These are phyloP conservation scores for Danaus chrysippus DNA, from an alignment of 2,888 invertebrate species.

Conservation along the genomic window DNA sequence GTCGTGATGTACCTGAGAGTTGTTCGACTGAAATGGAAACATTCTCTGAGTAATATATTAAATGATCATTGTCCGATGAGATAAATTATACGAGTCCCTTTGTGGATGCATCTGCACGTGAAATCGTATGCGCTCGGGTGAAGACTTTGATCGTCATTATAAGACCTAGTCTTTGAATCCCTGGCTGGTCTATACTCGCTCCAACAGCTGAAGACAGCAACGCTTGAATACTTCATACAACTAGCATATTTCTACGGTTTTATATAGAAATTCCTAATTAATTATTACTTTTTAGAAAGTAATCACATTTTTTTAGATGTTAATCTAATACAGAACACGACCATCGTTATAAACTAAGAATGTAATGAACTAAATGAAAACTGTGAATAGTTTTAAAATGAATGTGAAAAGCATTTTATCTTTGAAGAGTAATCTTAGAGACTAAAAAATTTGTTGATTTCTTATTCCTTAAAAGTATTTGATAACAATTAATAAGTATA, in stretches of 20 bases:
- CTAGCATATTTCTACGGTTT: background rate
- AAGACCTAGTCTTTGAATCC: constrained; percentile 7
- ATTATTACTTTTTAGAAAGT: no score
- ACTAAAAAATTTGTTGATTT: no score
- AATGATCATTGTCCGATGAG: constrained; percentile 11
- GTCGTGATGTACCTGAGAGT: no score
- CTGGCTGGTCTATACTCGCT: background rate
- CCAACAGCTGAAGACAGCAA: background rate
- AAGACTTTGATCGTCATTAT: constrained; percentile 23
- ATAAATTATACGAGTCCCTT: constrained; percentile 15
- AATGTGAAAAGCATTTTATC: no score
- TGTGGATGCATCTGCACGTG: constrained; percentile 20
- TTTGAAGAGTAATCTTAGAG: no score
- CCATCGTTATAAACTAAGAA: no score
- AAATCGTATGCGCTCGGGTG: constrained; percentile 23
- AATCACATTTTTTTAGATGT: no score
- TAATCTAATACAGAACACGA: no score
- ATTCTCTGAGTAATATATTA: constrained; percentile 11
- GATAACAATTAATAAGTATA: background rate
- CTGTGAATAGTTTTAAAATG: no score
- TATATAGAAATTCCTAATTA: no score
- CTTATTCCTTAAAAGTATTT: no score
- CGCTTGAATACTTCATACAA: background rate
- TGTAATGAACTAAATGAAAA: no score
- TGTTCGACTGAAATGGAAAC: background rate